Evolutionary conservation across 1,140 invertebrate genomes (phyloP), one percentile per base, ranked within the genome.

Genomic region (Drosophila parabipectinata): DNA sequence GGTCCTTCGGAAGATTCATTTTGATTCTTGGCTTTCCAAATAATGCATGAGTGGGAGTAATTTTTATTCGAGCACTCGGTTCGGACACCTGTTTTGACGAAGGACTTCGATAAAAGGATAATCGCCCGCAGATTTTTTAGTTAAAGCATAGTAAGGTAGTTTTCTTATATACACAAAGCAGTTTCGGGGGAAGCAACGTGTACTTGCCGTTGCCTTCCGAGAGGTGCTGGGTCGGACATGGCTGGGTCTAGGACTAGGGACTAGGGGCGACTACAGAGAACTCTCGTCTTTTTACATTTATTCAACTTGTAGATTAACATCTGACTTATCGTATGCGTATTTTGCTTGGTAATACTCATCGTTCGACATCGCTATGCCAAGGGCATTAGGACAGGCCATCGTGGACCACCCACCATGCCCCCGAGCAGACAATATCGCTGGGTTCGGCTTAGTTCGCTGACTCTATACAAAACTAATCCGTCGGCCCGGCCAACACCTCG

Each of bases 1-100:
- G 53, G 41, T 41, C 41, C 51, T 69, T 58, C 60, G 56, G 50
- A 55, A 62, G 60, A 62, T 47, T 71, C 32, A 6, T 84, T 83
- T 83, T 84, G 80, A 79, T 84, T 83, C 69, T 75, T 61, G 79
- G 79, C 80, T 79, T 51, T 71, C 59, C 44, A 82, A 83, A 58
- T 48, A 32, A 79, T 61, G 32, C 60, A 59, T 66, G 56, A 45
- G 56, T 69, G 67, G 58, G 59, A 72, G 58, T 68, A 67, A 67
- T 69, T 55, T 71, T 57, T 56, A 83, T 83, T 84, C 79, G 79
- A 82, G 79, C 75, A 82, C 66, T 79, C 45, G 73, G 54, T 54
- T 56, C 47, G 77, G 30, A 55, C 30, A 68, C 39, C 50, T 69
- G 30, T 68, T 69, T 24, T 24, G 44, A 39, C 30, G 30, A 68